These are phyloP conservation scores for Columba livia DNA, from an alignment of 2,113 vertebrate genomes.

Conservation along the genomic window DNA sequence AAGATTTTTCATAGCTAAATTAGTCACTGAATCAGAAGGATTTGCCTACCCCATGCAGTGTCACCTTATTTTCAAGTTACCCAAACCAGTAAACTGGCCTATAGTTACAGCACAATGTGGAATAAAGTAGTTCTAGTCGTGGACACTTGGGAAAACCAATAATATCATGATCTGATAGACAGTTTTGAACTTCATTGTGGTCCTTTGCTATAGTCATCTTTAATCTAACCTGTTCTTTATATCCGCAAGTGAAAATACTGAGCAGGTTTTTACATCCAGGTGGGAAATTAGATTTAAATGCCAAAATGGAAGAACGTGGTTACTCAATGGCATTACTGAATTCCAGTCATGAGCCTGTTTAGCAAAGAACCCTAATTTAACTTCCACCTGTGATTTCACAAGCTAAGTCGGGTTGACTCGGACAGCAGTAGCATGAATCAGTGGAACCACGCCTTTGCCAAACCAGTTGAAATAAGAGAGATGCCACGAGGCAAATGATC, in stretches of 20 bases:
- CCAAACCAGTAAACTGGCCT: background rate
- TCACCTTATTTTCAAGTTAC: background rate
- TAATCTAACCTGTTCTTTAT: background rate
- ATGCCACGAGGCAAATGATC: background rate
- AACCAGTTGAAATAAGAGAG: background rate
- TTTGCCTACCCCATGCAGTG: accelerated
- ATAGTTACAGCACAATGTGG: background rate
- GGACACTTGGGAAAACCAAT: background rate
- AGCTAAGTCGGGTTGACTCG: background rate
- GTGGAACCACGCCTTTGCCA: background rate
- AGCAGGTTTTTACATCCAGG: background rate
- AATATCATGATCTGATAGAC: background rate
- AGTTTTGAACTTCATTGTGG: background rate
- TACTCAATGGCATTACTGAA: background rate
- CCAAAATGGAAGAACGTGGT: background rate
- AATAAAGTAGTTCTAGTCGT: background rate
- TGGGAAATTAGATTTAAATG: background rate
- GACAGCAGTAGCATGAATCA: background rate
- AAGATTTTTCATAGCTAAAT: background rate
- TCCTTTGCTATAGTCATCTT: background rate
- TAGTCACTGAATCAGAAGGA: background rate
- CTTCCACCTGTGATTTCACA: background rate
- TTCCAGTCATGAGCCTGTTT: background rate
- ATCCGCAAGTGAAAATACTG: background rate
- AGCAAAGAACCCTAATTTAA: background rate